These are phyloP conservation scores for Aythya baeri DNA, from an alignment of 2,113 vertebrate species.

Conservation along the genomic window DNA sequence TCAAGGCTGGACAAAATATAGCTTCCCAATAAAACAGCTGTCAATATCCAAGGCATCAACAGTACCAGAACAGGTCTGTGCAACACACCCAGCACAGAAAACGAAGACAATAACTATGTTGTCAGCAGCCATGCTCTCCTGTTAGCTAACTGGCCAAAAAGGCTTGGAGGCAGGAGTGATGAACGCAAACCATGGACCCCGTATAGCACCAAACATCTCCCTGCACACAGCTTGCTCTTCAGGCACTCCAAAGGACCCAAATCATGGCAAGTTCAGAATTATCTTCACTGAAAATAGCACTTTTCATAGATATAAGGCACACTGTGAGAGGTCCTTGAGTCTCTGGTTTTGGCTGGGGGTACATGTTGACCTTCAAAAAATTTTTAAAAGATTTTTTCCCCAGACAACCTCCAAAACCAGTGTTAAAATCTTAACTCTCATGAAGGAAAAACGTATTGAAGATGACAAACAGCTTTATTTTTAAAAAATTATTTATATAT, in stretches of 20 bases:
- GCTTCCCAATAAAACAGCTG: no score
- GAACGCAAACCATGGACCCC: background rate
- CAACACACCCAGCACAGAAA: no score
- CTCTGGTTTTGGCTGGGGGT: background rate
- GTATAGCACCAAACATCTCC: background rate
- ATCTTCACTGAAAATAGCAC: background rate
- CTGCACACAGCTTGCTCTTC: background rate
- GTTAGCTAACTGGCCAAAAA: no score
- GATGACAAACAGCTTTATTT: background rate
- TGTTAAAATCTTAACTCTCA: background rate
- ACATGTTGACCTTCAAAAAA: background rate
- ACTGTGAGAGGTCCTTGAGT: background rate
- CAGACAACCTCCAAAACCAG: background rate
- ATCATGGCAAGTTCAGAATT: background rate
- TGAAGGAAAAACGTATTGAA: background rate
- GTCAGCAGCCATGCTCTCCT: background rate
- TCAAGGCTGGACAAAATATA: no score
- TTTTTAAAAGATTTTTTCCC: background rate
- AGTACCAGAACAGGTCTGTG: no score
- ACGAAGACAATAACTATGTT: no score
- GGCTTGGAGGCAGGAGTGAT: background rate
- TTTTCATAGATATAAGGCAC: background rate
- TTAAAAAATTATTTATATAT: background rate
- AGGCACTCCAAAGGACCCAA: background rate
- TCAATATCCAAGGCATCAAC: no score